These are phyloP conservation scores for Psilopogon haemacephalus DNA, from an alignment of 2,113 vertebrate genomes.

Conservation along the genomic window DNA sequence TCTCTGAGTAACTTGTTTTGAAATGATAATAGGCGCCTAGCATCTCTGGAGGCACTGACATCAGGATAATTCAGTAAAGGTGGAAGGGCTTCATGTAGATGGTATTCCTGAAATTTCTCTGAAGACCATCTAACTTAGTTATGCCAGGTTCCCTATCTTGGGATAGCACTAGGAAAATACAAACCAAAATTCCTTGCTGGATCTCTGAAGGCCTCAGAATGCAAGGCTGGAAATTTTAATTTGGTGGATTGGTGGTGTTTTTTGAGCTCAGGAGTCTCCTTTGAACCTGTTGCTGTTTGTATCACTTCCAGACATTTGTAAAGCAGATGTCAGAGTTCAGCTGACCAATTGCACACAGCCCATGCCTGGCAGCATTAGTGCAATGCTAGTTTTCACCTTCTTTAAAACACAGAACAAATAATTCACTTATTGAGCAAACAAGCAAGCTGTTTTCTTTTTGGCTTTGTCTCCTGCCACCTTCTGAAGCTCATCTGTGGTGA, in stretches of 20 bases:
- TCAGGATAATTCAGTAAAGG: background rate
- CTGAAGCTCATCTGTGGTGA: slow-evolving; percentile 29
- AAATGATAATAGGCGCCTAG: background rate
- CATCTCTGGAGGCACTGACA: background rate
- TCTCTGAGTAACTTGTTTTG: background rate
- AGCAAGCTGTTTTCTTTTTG: slow-evolving; percentile 1
- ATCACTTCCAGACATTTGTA: background rate
- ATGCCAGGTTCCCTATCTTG: background rate
- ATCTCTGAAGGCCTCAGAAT: background rate
- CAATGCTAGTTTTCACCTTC: background rate
- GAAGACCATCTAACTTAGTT: background rate
- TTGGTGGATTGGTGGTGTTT: background rate
- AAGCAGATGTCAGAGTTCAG: background rate
- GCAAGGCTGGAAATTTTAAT: background rate
- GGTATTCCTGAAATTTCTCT: background rate
- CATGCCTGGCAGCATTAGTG: background rate
- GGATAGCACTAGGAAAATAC: background rate
- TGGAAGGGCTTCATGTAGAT: background rate
- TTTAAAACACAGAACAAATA: slow-evolving; percentile 8
- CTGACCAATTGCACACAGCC: background rate
- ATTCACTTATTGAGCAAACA: slow-evolving; percentile 36
- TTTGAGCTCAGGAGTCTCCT: background rate
- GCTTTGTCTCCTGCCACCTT: background rate
- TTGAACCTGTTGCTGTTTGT: background rate
- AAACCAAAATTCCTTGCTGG: background rate